These are phyloP conservation scores for Pipistrellus pipistrellus DNA, from an alignment of 2,797 vertebrate genomes.

Conservation along the genomic window DNA sequence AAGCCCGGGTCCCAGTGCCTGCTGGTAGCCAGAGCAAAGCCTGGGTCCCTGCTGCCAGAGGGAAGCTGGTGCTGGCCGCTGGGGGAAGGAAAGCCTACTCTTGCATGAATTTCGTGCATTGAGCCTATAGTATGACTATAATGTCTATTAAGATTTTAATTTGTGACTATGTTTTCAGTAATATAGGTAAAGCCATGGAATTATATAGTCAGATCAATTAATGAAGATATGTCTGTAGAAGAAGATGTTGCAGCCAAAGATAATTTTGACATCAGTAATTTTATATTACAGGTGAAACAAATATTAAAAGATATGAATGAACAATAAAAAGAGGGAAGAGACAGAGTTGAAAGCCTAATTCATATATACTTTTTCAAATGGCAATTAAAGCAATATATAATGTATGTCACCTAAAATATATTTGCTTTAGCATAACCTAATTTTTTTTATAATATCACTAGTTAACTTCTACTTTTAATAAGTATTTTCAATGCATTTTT, in stretches of 20 bases:
- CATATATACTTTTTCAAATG: not conserved
- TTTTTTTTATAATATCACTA: not conserved
- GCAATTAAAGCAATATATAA: not conserved
- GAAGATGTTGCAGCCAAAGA: not conserved
- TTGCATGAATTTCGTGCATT: too few species aligned
- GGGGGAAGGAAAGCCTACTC: too few species aligned
- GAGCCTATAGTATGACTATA: not conserved
- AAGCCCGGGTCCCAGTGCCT: too few species aligned
- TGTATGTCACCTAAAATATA: not conserved
- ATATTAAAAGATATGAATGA: not conserved
- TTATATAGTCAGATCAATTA: not conserved
- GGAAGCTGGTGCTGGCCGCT: too few species aligned
- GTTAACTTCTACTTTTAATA: not conserved
- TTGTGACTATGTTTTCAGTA: not conserved
- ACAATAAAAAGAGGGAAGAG: not conserved
- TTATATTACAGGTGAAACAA: conserved; percentile 43
- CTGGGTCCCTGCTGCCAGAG: too few species aligned
- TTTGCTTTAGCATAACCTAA: not conserved
- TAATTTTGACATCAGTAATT: not conserved
- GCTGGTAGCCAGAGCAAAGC: too few species aligned
- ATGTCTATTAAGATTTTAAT: conserved; percentile 52
- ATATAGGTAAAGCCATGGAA: not conserved
- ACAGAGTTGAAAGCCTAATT: not conserved
- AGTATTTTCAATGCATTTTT: not conserved
- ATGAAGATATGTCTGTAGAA: not conserved